Evolutionary conservation across 2,888 invertebrate species (phyloP).

Genomic region (Napeogenes inachia): DNA sequence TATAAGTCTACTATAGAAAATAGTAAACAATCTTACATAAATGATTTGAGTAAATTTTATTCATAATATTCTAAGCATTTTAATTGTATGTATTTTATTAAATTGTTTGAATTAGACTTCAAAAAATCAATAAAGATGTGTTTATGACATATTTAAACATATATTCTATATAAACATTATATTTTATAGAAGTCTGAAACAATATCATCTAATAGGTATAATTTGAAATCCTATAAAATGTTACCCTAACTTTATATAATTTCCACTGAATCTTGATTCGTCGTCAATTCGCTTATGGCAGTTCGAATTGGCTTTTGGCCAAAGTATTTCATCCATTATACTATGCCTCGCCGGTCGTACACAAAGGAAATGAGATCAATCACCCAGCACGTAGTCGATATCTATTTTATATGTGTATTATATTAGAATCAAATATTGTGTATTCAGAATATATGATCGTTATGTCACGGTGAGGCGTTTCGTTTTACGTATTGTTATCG

Average conservation of each 20-base stretch:
- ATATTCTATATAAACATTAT: too few relatives aligned
- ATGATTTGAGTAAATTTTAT: too few relatives aligned
- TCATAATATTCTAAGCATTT: too few relatives aligned
- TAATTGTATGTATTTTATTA: too few relatives aligned
- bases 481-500: not conserved
- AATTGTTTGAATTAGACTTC: too few relatives aligned
- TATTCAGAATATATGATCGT: not conserved
- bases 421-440: constrained; percentile 13
- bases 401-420: constrained; percentile 24
- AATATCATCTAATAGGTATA: constrained; percentile 3
- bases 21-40: too few relatives aligned
- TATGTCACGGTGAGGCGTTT: not conserved
- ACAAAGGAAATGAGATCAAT: constrained; percentile 63
- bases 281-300: constrained; percentile 50
- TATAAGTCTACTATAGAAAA: too few relatives aligned
- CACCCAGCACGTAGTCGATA: constrained; percentile 31
- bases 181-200: too few relatives aligned
- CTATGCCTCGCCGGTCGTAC: constrained; percentile 47
- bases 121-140: too few relatives aligned
- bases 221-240: not conserved
- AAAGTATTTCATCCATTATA: constrained; percentile 61
- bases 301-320: constrained; percentile 56
- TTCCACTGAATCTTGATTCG: constrained; percentile 24
- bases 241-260: constrained; percentile 5
- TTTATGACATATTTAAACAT: too few relatives aligned